Percentiles rank a stretch among this genome's conserved stretches.
Conservation (phyloP, 2,797 vertebrate genomes). For the Gobionotothen gibberifrons region DNA sequence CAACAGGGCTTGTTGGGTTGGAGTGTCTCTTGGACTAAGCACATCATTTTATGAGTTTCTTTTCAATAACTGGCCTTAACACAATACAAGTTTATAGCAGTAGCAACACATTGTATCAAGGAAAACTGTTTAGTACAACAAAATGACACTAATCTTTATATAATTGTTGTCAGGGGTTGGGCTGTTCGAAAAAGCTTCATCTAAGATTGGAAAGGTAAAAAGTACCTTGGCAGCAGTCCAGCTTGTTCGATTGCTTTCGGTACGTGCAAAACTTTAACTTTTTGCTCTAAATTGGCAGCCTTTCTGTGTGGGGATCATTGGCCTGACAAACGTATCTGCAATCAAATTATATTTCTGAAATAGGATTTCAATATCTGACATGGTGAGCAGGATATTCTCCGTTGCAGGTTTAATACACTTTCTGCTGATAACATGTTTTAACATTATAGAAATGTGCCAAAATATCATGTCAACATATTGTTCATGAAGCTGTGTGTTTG, state of each 20-base stretch:
- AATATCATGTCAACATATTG: background rate
- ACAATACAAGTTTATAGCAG: background rate
- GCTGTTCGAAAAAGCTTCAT: no score
- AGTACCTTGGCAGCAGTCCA: background rate
- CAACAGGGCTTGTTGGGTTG: background rate
- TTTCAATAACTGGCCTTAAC: background rate
- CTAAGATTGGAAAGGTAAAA: background rate
- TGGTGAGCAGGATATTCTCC: background rate
- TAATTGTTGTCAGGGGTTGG: background rate
- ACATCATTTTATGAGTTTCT: background rate
- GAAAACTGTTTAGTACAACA: background rate
- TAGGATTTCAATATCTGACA: background rate
- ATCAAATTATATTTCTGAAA: constrained; percentile 11
- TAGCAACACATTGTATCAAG: background rate
- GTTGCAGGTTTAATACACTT: background rate
- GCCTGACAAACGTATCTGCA: background rate
- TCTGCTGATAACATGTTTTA: constrained; percentile 1
- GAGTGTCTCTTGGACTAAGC: background rate
- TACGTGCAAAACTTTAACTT: background rate
- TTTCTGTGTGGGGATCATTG: background rate
- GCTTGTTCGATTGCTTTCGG: background rate
- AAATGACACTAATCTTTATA: background rate
- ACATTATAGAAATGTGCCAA: background rate
- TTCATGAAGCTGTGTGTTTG: background rate
- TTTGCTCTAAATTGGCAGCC: background rate